Conservation (phyloP, 2,113 vertebrate species). For the Hylia prasina region DNA sequence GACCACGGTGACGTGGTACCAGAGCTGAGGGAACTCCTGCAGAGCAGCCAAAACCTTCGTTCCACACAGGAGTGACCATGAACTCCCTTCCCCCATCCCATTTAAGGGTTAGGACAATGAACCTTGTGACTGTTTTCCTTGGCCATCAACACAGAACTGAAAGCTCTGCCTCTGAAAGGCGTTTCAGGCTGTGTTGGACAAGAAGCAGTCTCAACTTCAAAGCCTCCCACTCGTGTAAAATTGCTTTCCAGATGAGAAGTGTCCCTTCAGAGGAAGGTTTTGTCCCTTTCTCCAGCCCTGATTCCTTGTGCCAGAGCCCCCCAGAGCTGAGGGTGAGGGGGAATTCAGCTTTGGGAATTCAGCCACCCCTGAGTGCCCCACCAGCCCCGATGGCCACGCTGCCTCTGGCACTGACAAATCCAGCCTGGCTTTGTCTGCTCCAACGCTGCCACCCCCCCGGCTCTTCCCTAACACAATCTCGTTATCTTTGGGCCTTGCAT, state of each 20-base stretch:
- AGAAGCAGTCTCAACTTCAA: background rate
- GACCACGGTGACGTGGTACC: rapidly evolving
- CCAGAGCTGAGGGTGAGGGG: no score
- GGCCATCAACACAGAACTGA: rapidly evolving
- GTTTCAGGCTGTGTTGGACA: rapidly evolving
- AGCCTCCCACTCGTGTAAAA: background rate
- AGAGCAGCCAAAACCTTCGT: background rate
- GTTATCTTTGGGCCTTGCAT: background rate
- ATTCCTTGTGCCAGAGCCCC: background rate
- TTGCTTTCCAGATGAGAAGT: rapidly evolving
- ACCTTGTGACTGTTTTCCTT: background rate
- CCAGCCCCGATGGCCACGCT: rapidly evolving
- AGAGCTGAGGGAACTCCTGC: background rate
- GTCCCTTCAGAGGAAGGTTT: background rate
- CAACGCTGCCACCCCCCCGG: background rate
- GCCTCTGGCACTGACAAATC: background rate
- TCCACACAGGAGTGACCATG: rapidly evolving
- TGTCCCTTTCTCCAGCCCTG: rapidly evolving
- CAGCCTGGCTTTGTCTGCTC: background rate
- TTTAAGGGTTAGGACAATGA: no score
- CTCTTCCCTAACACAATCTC: background rate
- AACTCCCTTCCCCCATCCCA: rapidly evolving
- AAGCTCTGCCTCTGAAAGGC: background rate
- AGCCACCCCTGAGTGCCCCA: background rate
- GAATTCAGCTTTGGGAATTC: no score